phyloP scores from a whole-genome alignment of 1,140 invertebrate species.

The Tetramorium alpestre region DNA sequence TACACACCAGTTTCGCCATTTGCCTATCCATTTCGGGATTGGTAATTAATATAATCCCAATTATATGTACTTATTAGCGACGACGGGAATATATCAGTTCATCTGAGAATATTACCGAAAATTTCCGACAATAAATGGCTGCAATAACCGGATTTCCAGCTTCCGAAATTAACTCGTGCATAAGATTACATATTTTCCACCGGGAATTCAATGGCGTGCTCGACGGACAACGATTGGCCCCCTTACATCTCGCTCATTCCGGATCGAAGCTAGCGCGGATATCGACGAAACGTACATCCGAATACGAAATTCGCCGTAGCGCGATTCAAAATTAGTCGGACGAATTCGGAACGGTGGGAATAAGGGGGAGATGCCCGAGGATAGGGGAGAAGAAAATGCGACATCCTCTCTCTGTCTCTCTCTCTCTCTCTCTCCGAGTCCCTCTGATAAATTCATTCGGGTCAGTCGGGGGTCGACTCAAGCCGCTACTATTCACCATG shows the following conservation, averaged over 20 bases:
- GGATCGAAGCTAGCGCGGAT: background rate
- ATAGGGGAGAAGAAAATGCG: background rate
- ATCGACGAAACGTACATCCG: background rate
- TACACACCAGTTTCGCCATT: background rate
- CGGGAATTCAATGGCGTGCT: background rate
- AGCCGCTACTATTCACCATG: conserved; percentile 5
- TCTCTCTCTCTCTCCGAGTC: background rate
- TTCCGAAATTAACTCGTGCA: background rate
- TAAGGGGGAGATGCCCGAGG: background rate
- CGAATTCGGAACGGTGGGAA: background rate
- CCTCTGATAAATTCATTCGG: conserved; percentile 46
- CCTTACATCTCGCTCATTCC: background rate
- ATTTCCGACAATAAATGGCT: background rate
- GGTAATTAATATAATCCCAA: background rate
- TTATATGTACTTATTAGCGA: background rate
- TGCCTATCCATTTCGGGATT: background rate
- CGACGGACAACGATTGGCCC: background rate
- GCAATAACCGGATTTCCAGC: background rate
- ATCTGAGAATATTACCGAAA: background rate
- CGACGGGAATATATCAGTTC: no score
- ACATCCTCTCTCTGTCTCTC: background rate
- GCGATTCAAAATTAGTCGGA: background rate
- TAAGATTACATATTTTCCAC: background rate
- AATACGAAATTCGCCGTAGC: background rate
- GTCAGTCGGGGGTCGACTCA: conserved; percentile 7